phyloP scores from a whole-genome alignment of 2,888 invertebrate species.

The Microdon myrmicae region DNA sequence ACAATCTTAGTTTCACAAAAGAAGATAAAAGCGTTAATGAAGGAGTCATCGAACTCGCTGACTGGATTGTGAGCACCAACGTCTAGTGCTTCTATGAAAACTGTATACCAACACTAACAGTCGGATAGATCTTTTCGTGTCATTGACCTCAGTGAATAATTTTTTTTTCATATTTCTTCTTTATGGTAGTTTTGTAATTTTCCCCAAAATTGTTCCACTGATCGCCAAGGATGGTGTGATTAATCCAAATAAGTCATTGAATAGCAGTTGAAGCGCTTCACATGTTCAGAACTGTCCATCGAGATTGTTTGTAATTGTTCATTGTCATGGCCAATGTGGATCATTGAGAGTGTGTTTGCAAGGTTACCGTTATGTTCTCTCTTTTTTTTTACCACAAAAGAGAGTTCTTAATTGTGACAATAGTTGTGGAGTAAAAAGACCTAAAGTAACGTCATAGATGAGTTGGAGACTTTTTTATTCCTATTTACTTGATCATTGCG shows the following conservation, averaged over 20 bases:
- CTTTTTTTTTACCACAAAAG: constrained; percentile 20
- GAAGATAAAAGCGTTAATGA: constrained; percentile 30
- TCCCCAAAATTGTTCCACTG: background rate
- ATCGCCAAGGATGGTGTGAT: constrained; percentile 15
- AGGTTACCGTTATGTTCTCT: constrained; percentile 40
- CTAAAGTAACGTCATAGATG: constrained; percentile 10
- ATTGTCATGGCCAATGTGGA: constrained; percentile 3
- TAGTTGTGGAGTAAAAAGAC: background rate
- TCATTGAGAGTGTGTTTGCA: constrained; percentile 24
- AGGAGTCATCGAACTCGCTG: constrained; percentile 45
- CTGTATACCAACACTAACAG: constrained; percentile 37
- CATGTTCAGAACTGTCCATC: too few relatives aligned
- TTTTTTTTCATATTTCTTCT: constrained; percentile 33
- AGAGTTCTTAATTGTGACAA: constrained; percentile 21
- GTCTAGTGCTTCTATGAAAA: constrained; percentile 21
- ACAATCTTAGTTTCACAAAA: constrained; percentile 38
- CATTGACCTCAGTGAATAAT: constrained; percentile 48
- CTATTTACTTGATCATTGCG: constrained; percentile 13
- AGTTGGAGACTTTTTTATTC: constrained; percentile 10
- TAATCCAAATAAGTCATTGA: too few relatives aligned
- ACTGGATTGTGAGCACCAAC: constrained; percentile 36
- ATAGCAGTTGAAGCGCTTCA: constrained; percentile 7
- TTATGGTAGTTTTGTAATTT: constrained; percentile 7
- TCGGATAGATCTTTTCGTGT: constrained; percentile 27
- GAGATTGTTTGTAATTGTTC: constrained; percentile 24